phyloP scores from a whole-genome alignment of 2,888 invertebrate genomes.

The Caradrina clavipalpis region DNA sequence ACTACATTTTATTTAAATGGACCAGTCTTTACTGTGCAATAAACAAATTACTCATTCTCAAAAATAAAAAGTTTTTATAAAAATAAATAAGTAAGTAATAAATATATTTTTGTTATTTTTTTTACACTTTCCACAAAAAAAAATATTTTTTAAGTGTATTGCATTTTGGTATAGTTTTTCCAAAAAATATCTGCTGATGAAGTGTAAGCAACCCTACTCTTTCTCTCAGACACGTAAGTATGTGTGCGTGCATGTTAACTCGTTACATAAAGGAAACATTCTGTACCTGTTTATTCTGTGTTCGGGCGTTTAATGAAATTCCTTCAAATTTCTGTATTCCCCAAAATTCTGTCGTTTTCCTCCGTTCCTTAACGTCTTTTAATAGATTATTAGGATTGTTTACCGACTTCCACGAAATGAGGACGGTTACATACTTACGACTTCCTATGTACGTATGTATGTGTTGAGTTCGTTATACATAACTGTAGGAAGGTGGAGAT shows the following conservation, averaged over 20 bases:
- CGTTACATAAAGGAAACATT: neutral
- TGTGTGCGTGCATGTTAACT: neutral
- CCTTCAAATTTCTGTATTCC: constrained; percentile 22
- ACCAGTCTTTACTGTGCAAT: too few species aligned
- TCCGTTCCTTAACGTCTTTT: constrained; percentile 39
- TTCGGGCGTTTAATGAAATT: constrained; percentile 53
- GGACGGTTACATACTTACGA: neutral
- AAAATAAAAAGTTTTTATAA: too few species aligned
- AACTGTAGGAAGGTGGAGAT: neutral
- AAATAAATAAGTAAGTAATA: too few species aligned
- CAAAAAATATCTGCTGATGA: too few species aligned
- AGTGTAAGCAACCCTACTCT: too few species aligned
- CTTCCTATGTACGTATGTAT: neutral
- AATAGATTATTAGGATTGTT: constrained; percentile 56
- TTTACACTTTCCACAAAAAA: too few species aligned
- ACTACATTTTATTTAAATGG: too few species aligned
- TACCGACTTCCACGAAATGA: constrained; percentile 48
- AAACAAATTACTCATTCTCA: too few species aligned
- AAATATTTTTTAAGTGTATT: too few species aligned
- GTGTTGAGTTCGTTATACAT: neutral
- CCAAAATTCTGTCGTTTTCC: constrained; percentile 29
- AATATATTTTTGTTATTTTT: too few species aligned
- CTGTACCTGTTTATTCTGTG: neutral
- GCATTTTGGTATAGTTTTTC: too few species aligned
- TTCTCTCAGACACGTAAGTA: neutral